Percentiles rank a stretch among this genome's conserved stretches.
Conservation (phyloP, 2,113 vertebrate species). For the Diglossa brunneiventris region DNA sequence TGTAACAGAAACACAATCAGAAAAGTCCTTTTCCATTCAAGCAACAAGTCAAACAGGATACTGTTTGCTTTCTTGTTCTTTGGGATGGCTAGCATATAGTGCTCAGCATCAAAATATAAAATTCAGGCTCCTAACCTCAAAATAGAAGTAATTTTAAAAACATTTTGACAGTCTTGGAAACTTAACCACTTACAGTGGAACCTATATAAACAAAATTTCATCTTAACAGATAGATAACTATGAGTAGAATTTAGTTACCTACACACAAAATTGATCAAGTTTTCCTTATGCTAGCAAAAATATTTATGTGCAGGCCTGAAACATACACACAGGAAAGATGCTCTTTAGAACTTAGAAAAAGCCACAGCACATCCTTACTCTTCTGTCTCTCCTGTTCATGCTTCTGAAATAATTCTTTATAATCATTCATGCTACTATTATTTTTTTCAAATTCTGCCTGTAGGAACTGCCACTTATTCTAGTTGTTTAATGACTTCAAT, state of each 20-base stretch:
- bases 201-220: neutral
- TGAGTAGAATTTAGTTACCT: neutral
- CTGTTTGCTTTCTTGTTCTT: neutral
- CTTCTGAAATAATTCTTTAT: neutral
- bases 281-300: neutral
- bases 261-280: neutral
- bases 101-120: neutral
- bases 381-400: neutral
- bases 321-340: neutral
- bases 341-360: neutral
- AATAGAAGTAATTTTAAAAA: neutral
- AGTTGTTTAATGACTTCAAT: slow-evolving; percentile 8
- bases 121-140: neutral
- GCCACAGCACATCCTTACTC: neutral
- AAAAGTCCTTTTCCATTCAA: neutral
- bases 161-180: neutral
- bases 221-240: neutral
- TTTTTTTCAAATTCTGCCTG: neutral
- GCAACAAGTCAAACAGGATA: neutral
- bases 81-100: neutral
- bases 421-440: neutral
- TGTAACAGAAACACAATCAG: neutral
- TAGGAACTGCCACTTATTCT: neutral
- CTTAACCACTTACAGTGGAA: neutral
- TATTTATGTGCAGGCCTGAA: neutral